Evolutionary conservation across 2,888 invertebrate genomes (phyloP).

Genomic region (Nomada fabriciana): DNA sequence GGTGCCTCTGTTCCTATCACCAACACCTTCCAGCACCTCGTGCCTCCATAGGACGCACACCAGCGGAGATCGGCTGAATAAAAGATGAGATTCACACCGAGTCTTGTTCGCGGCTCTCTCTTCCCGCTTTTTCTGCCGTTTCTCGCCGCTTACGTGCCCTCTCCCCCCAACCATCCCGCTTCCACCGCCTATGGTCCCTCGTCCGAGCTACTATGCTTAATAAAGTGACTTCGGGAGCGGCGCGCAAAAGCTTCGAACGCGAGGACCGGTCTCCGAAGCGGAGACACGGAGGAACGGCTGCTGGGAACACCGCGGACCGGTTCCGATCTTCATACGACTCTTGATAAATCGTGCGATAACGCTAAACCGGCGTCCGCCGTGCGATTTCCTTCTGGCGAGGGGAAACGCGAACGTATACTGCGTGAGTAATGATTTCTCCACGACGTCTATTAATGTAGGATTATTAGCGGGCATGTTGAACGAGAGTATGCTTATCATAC

Average conservation of each 20-base stretch:
- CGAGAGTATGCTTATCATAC: too few relatives aligned
- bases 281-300: not conserved
- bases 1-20: constrained; percentile 74
- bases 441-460: not conserved
- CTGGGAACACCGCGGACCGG: constrained; percentile 35
- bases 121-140: constrained; percentile 76
- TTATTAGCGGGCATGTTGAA: too few relatives aligned
- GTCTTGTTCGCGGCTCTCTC: constrained; percentile 78
- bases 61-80: constrained; percentile 73
- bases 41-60: constrained; percentile 55
- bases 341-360: constrained; percentile 60
- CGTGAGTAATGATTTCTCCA: not conserved
- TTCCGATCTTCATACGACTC: constrained; percentile 54
- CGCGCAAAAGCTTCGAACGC: constrained; percentile 60
- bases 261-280: constrained; percentile 56
- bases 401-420: not conserved
- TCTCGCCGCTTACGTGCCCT: constrained; percentile 42
- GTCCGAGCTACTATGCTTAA: constrained; percentile 60
- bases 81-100: constrained; percentile 83
- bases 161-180: not conserved
- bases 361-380: constrained; percentile 35
- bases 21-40: constrained; percentile 60
- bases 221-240: constrained; percentile 74
- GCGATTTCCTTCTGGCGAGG: not conserved
- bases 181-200: not conserved